phyloP scores from a whole-genome alignment of 2,113 vertebrate species.

The Centropristis striata region DNA sequence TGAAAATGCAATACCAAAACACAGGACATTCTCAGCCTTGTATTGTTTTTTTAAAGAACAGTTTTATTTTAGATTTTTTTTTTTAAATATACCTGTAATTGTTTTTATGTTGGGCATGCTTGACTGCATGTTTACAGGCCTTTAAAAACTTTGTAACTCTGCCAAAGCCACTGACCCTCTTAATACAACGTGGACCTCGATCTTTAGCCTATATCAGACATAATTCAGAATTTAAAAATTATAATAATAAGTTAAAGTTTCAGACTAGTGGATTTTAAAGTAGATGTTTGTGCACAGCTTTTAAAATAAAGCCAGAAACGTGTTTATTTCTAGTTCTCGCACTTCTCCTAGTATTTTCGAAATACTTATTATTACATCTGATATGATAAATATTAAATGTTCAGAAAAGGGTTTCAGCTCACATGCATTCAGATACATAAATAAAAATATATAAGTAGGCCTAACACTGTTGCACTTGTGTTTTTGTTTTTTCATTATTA shows the following conservation, averaged over 20 bases:
- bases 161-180: conserved; percentile 46
- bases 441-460: neutral
- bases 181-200: conserved; percentile 30
- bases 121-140: conserved; percentile 43
- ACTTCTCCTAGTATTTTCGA: neutral
- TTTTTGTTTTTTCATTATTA: neutral
- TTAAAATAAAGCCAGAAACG: conserved; percentile 7
- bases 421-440: neutral
- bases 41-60: neutral
- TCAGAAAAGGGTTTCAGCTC: neutral
- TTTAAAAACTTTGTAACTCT: conserved; percentile 51
- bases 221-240: neutral
- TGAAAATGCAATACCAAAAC: conserved; percentile 10
- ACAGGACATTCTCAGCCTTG: neutral
- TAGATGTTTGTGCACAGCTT: neutral
- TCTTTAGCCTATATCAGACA: conserved; percentile 2
- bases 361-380: neutral
- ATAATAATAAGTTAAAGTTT: conserved; percentile 5
- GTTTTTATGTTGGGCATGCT: conserved; percentile 13
- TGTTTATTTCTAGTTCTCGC: neutral
- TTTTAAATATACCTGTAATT: conserved; percentile 4
- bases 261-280: too few species aligned
- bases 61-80: neutral
- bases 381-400: neutral
- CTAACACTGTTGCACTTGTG: neutral